These are phyloP conservation scores for Halcyon senegalensis DNA, from an alignment of 2,113 vertebrate genomes.

Conservation along the genomic window DNA sequence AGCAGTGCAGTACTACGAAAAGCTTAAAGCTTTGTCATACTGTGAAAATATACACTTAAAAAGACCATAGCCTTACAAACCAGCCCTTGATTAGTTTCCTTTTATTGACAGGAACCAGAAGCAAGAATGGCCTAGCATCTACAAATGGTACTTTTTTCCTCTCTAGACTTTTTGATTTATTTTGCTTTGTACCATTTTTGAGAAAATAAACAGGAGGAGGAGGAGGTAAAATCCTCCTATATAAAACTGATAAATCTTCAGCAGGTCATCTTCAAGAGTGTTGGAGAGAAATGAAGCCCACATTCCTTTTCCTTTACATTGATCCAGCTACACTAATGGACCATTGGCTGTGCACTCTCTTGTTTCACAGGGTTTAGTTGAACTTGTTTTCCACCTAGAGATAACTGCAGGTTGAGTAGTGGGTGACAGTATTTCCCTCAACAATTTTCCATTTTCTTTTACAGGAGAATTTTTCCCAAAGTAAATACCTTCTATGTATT, in stretches of 20 bases:
- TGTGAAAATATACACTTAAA: background rate
- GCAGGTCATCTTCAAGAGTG: conserved; percentile 6
- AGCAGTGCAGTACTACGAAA: background rate
- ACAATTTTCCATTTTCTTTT: conserved; percentile 8
- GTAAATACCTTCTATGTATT: background rate
- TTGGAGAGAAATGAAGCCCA: conserved; percentile 34
- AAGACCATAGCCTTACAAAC: background rate
- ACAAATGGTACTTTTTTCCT: background rate
- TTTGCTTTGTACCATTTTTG: background rate
- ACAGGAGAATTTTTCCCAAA: background rate
- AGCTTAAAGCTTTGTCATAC: background rate
- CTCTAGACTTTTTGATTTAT: background rate
- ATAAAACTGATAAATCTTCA: conserved; percentile 58
- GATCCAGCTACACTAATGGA: conserved; percentile 48
- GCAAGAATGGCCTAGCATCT: background rate
- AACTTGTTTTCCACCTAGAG: background rate
- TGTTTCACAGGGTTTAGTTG: conserved; percentile 18
- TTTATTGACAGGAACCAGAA: background rate
- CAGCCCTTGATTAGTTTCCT: background rate
- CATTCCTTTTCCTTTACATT: conserved; percentile 55
- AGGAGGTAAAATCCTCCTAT: background rate
- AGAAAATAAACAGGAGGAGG: background rate
- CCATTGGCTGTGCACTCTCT: background rate
- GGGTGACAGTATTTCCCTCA: background rate
- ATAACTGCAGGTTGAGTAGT: background rate